Evolutionary conservation across 2,888 invertebrate genomes (phyloP).

Genomic region (Plutella xylostella): DNA sequence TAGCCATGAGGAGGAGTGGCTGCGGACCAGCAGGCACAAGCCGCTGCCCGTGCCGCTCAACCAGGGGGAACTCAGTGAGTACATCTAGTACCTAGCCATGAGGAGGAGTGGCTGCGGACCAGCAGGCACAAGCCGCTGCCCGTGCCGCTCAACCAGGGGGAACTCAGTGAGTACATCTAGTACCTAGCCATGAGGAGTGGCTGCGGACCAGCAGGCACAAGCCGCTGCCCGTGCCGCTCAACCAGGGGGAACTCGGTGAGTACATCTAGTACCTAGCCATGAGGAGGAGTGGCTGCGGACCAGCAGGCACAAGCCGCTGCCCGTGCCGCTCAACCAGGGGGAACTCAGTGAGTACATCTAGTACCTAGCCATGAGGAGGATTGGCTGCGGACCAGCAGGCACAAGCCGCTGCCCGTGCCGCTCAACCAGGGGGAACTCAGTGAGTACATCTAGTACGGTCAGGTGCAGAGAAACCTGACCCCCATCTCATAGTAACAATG

Average conservation of each 20-base stretch:
- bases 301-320: slow-evolving; percentile 72
- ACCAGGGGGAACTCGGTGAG: slow-evolving; percentile 72
- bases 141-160: slow-evolving; percentile 71
- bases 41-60: slow-evolving; percentile 73
- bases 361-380: too few species aligned
- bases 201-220: slow-evolving; percentile 70
- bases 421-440: slow-evolving; percentile 73
- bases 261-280: too few species aligned
- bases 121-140: slow-evolving; percentile 74
- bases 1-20: too few species aligned
- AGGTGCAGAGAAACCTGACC: too few species aligned
- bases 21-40: slow-evolving; percentile 70
- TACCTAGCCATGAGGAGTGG: too few species aligned
- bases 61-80: slow-evolving; percentile 72
- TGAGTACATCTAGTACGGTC: slow-evolving; percentile 37
- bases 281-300: slow-evolving; percentile 73
- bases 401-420: slow-evolving; percentile 72
- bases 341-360: slow-evolving; percentile 61
- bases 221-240: slow-evolving; percentile 72
- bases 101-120: slow-evolving; percentile 72
- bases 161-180: slow-evolving; percentile 58
- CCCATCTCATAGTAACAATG: too few species aligned
- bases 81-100: too few species aligned
- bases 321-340: slow-evolving; percentile 72
- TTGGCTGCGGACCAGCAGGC: slow-evolving; percentile 73